A percentile compares a stretch with the other conserved stretches of the same genome.
Conservation (phyloP, 92 coral and sea anemone species). For the Chrysogorgia sp. region DNA sequence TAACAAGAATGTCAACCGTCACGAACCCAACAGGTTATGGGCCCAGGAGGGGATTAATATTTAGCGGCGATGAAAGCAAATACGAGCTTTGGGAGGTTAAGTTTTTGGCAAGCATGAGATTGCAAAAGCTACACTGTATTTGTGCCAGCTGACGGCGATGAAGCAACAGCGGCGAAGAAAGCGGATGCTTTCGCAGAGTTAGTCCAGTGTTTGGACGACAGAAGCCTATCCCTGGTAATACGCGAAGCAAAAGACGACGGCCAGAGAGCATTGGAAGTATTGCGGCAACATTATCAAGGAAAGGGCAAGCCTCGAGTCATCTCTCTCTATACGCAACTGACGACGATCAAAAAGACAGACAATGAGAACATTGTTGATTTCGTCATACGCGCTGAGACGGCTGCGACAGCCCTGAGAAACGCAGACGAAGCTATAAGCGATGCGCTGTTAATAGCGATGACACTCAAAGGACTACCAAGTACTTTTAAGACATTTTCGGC, state of each 20-base stretch:
- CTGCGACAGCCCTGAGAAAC: conserved; percentile 50
- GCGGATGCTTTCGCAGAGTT: too few relatives aligned
- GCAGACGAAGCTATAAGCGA: conserved; percentile 50
- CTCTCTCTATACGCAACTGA: conserved; percentile 51
- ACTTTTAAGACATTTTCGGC: conserved; percentile 53
- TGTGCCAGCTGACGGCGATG: too few relatives aligned
- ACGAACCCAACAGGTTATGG: conserved; percentile 60
- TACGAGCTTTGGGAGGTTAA: conserved; percentile 63
- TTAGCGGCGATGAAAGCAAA: conserved; percentile 57
- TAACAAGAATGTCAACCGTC: too few relatives aligned
- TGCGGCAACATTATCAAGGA: conserved; percentile 44
- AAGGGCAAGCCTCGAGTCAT: not conserved
- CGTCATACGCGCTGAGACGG: conserved; percentile 51
- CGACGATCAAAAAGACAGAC: conserved; percentile 35
- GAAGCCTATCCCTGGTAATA: conserved; percentile 52
- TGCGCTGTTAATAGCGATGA: conserved; percentile 50
- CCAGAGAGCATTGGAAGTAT: conserved; percentile 30
- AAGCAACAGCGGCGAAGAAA: too few relatives aligned
- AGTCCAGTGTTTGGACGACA: conserved; percentile 55
- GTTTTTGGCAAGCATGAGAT: conserved; percentile 48
- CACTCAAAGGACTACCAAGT: conserved; percentile 51
- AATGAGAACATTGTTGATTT: conserved; percentile 45
- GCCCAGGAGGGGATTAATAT: conserved; percentile 55
- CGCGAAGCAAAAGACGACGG: conserved; percentile 52
- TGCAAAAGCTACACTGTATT: conserved; percentile 42